Evolutionary conservation across 2,113 vertebrate species (phyloP).

Genomic region (Nansenia antarctica): DNA sequence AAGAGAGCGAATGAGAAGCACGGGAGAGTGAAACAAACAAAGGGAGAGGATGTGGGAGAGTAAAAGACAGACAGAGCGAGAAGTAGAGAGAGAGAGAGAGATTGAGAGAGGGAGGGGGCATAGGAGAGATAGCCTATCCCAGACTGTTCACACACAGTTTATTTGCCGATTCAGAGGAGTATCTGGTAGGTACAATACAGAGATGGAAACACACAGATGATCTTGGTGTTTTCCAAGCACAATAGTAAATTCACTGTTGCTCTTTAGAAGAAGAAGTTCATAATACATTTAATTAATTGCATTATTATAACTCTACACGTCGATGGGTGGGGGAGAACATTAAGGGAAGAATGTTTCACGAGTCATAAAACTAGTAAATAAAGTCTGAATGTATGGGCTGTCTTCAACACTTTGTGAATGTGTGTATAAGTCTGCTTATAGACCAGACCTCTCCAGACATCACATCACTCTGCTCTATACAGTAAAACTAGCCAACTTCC

Average conservation of each 20-base stretch:
- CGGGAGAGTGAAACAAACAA: not conserved
- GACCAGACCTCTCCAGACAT: no score
- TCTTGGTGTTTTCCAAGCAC: not conserved
- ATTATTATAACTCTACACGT: no score
- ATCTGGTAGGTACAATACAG: not conserved
- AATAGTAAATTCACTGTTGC: slow-evolving; percentile 2
- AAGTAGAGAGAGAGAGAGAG: not conserved
- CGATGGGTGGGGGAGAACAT: no score
- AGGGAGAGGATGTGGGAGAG: slow-evolving; percentile 16
- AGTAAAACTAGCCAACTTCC: no score
- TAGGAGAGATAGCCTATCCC: not conserved
- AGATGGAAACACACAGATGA: not conserved
- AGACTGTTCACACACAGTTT: not conserved
- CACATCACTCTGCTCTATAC: not conserved
- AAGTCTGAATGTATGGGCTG: no score
- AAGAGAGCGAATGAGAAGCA: not conserved
- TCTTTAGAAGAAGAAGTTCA: not conserved
- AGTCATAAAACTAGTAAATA: no score
- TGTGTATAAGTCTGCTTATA: no score
- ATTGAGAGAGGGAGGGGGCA: not conserved
- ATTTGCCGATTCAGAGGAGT: not conserved
- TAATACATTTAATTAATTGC: not conserved
- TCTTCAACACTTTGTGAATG: no score
- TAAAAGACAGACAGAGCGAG: not conserved
- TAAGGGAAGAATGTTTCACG: no score